Percentiles rank a stretch among this genome's conserved stretches.
phyloP scores from a whole-genome alignment of 2,797 vertebrate genomes.

The Sternotherus odoratus region DNA sequence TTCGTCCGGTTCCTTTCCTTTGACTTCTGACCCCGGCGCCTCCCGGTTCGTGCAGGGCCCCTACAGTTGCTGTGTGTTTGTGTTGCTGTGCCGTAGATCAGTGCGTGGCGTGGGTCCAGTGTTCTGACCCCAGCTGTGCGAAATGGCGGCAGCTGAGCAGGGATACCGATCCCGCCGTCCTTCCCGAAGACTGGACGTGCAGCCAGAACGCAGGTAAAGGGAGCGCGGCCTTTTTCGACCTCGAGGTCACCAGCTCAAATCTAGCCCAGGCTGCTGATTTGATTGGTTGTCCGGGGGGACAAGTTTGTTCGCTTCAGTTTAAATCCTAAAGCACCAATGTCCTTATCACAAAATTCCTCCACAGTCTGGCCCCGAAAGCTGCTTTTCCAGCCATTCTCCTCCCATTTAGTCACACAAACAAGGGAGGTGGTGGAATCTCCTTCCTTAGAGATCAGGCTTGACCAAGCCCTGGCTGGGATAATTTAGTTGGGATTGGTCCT shows the following conservation, averaged over 20 bases:
- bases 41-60: not conserved
- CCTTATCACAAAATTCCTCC: not conserved
- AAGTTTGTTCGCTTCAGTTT: not conserved
- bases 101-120: conserved; percentile 78
- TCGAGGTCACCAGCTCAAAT: not conserved
- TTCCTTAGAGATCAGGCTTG: too few species aligned
- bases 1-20: too few species aligned
- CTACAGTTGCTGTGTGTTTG: not conserved
- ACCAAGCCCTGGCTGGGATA: too few species aligned
- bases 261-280: not conserved
- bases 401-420: not conserved
- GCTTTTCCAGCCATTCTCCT: not conserved
- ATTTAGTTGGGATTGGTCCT: too few species aligned
- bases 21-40: not conserved
- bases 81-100: conserved; percentile 59
- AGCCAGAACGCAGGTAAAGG: conserved; percentile 78
- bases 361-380: not conserved
- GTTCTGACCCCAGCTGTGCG: conserved; percentile 73
- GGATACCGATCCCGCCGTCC: conserved; percentile 71
- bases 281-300: not conserved
- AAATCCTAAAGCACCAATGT: not conserved
- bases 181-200: conserved; percentile 80
- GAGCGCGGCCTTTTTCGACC: not conserved
- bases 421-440: not conserved
- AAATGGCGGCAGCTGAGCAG: conserved; percentile 79